A percentile compares a stretch with the other conserved stretches of the same genome.
Evolutionary conservation across 2,888 invertebrate genomes (phyloP).

Genomic region (Cylindroiulus punctatus): DNA sequence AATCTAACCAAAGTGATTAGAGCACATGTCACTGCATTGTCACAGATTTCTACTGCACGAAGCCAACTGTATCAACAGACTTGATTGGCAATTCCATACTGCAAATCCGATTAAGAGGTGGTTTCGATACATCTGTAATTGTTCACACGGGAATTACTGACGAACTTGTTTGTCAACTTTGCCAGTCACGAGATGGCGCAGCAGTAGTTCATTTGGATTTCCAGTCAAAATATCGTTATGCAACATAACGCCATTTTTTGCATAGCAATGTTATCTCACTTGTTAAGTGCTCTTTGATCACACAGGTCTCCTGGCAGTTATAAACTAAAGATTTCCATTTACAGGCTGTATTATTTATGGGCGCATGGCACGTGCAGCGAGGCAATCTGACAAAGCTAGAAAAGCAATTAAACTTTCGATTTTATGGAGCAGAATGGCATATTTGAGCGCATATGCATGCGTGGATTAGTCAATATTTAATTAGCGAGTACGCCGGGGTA

Average conservation of each 20-base stretch:
- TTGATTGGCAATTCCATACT: no score
- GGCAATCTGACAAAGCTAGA: background rate
- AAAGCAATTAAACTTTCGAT: background rate
- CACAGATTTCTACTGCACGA: no score
- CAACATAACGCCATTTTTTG: background rate
- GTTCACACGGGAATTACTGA: no score
- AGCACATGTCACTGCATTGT: no score
- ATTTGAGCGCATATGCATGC: background rate
- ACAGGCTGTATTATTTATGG: background rate
- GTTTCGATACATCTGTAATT: no score
- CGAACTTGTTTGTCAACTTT: no score
- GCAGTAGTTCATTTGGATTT: no score
- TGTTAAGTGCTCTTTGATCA: background rate
- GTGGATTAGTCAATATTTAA: constrained; percentile 23
- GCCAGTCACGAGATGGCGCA: no score
- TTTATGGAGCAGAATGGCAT: background rate
- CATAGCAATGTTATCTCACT: background rate
- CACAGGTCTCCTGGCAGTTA: background rate
- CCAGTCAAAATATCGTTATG: background rate
- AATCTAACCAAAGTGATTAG: no score
- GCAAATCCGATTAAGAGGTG: no score
- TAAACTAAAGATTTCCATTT: background rate
- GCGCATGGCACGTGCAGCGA: background rate
- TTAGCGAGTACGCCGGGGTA: background rate
- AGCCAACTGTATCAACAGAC: no score